Percentiles rank a stretch among this genome's conserved stretches.
phyloP scores from a whole-genome alignment of 2,888 invertebrate genomes.

The Nipponacmea schrenckii region DNA sequence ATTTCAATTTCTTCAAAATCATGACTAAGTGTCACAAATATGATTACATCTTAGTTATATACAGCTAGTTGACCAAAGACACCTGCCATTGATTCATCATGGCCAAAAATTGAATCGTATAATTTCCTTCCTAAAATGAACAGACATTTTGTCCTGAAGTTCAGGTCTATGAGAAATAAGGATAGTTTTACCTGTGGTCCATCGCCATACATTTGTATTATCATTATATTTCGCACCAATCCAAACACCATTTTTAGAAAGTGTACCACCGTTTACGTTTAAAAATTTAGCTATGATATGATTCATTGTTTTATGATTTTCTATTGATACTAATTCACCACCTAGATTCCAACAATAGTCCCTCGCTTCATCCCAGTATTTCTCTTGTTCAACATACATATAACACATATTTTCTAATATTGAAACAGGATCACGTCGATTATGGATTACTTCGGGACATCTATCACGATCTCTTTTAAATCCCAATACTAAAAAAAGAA shows the following conservation, averaged over 20 bases:
- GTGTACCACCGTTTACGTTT: conserved; percentile 45
- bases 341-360: conserved; percentile 49
- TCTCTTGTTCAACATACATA: conserved; percentile 48
- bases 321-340: conserved; percentile 51
- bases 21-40: background rate
- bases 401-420: conserved; percentile 46
- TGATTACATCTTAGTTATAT: no score
- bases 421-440: conserved; percentile 28
- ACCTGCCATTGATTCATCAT: no score
- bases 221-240: conserved; percentile 48
- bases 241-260: conserved; percentile 56
- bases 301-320: conserved; percentile 44
- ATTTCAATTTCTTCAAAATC: background rate
- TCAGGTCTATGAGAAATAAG: background rate
- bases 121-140: no score
- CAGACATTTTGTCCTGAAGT: no score
- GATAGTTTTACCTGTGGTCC: conserved; percentile 52
- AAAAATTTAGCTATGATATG: conserved; percentile 40
- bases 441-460: conserved; percentile 38
- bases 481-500: no score
- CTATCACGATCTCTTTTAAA: background rate
- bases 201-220: conserved; percentile 44
- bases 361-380: conserved; percentile 52
- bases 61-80: no score
- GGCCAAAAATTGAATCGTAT: no score